Percentiles rank a stretch among this genome's conserved stretches.
These are phyloP conservation scores for Ceratoteleas bidentatus DNA, from an alignment of 1,140 invertebrate genomes.

Conservation along the genomic window DNA sequence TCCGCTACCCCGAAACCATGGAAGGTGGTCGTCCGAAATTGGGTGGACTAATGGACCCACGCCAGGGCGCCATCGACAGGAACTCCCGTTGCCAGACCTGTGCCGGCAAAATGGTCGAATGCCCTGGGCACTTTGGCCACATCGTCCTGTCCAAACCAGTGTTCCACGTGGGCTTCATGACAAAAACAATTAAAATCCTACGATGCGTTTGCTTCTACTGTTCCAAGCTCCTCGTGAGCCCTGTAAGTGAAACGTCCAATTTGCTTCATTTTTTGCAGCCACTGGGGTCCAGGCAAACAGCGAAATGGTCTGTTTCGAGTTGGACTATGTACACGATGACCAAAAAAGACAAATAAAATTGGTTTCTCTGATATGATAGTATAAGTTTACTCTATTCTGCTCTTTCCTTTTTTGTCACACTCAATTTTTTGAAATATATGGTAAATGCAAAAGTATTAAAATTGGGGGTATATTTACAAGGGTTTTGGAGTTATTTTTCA, in stretches of 20 bases:
- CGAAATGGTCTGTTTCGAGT: too few relatives aligned
- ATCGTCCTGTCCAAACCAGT: conserved; percentile 99
- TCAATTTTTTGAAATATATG: too few relatives aligned
- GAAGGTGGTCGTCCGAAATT: conserved; percentile 98
- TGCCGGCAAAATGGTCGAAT: conserved; percentile 98
- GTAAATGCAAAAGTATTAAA: too few relatives aligned
- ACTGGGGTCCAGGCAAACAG: too few relatives aligned
- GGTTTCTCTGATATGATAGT: too few relatives aligned
- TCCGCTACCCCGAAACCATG: conserved; percentile 98
- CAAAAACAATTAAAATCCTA: conserved; percentile 97
- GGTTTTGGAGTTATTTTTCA: too few relatives aligned
- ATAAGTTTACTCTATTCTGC: too few relatives aligned
- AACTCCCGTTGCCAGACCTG: conserved; percentile 98
- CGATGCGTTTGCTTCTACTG: conserved; percentile 99
- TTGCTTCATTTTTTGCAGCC: too few relatives aligned
- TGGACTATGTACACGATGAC: too few relatives aligned
- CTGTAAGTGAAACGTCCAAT: conserved; percentile 84
- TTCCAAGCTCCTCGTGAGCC: conserved; percentile 96
- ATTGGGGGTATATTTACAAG: too few relatives aligned
- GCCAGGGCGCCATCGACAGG: conserved; percentile 98
- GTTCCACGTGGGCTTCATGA: conserved; percentile 98
- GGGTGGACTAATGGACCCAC: conserved; percentile 99
- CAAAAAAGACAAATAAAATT: too few relatives aligned
- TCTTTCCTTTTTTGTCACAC: too few relatives aligned
- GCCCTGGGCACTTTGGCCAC: conserved; percentile 99